Evolutionary conservation across 2,888 invertebrate genomes (phyloP), one percentile per base, ranked within the genome.

Genomic region (Drosophila prostipennis): DNA sequence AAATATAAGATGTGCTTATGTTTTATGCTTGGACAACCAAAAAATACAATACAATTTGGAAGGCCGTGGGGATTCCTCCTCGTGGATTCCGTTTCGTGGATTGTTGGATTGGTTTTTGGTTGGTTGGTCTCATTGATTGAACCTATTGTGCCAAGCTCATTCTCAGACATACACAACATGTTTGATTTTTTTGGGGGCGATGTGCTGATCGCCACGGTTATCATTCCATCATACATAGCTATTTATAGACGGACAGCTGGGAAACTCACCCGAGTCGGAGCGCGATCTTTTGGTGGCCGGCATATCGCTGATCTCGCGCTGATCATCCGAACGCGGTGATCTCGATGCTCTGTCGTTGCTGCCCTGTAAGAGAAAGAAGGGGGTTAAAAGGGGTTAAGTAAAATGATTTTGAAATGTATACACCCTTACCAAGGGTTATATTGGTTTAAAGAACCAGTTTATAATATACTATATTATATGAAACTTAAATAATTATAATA

Each of bases 321-420:
- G 90, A 58, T 90, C 90, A 40, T 89, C 85, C 65, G 90, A 89
- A 76, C 90, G 90, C 54, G 90, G 90, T 34, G 90, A 90, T 67
- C 90, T 89, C 32, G 90, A 89, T 79, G 90, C 90, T 85, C 90
- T 85, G 78, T 90, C 90, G 79, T 90, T 90, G 77, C 90, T 90
- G 67, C 90, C 90, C 90, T 90, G 73, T n/a, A 76, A 64, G 51
- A 40, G 51, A 26, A 54, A 49, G 69, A 53, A 39, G 19, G 8
- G 19, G 19, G 11, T 19, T 19, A 2, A 19, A 16, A 2, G 19
- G 19, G 42, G 3, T 19, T 42, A 11, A 11, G 16, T 11, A 5
- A 42, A 4, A 14, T n/a, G 11, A 11, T 42, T 11, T 10, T 11
- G 2, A 5, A 19, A 3, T 14, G 2, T 2, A 8, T 3, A 39